Base-by-base conservation (phyloP, 2,113 vertebrate genomes). In the Otocyon megalotis region DNA sequence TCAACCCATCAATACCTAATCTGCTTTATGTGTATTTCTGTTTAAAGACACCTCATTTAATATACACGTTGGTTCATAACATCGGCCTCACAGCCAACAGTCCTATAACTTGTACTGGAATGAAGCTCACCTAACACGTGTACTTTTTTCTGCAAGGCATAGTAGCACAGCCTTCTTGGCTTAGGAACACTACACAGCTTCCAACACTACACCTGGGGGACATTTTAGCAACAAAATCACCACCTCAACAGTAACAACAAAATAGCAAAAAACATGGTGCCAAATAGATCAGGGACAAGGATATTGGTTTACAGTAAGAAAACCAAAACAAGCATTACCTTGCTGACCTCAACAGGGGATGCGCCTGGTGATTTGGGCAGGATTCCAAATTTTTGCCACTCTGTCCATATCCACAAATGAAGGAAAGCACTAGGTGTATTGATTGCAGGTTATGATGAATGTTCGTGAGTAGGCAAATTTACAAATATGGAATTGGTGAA, bases 221-320 rank as follows among this genome's bases (percentile, higher is more conserved):
- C 74, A 65, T 60, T 89, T 77, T 71, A 94, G 82, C 26, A 90
- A 43, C 54, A 72, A 65, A 93, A 19, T 82, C 80, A 94, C 43
- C 67, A 77, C 20, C n/a, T n/a, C 3, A 69, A 43, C 20, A 48
- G 60, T 50, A 63, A 30, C 13, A 85, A 28, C 35, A 74, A 81
- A 89, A 62, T n/a, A 48, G 9, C 67, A 30, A 76, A 77, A 92
- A 83, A 7, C 53, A 8, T 50, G 67, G 17, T 65, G 71, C 60
- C 26, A 28, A 72, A 54, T 11, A 79, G n/a, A 77, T 56, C 9
- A 15, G 79, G 79, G 81, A 74, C 1, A 54, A 53, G 16, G 58
- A 62, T 69, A 43, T 3, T 48, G 53, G 60, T 60, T 56, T 48
- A 58, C 28, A n/a, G 30, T 24, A 32, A 4, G 48, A 83, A 79